phyloP scores from a whole-genome alignment of 1,140 invertebrate species.

The Drosophila nasuta region DNA sequence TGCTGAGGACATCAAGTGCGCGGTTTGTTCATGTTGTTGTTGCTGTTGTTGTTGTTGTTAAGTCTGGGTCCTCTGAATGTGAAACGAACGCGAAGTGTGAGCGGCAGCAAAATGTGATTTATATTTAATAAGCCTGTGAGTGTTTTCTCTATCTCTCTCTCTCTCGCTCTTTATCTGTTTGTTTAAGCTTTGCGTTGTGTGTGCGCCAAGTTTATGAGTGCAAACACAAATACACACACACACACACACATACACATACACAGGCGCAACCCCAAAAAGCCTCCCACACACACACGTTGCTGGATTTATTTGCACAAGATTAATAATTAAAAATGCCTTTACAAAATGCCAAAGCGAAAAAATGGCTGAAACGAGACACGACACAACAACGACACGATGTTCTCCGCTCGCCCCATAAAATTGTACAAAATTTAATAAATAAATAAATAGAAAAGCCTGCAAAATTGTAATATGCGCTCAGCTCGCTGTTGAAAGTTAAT shows the following conservation, averaged over 20 bases:
- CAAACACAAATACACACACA: neutral
- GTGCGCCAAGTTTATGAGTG: constrained; percentile 12
- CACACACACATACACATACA: constrained; percentile 7
- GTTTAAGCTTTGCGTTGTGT: constrained; percentile 40
- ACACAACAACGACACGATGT: neutral
- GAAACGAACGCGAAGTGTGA: neutral
- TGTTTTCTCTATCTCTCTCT: constrained; percentile 21
- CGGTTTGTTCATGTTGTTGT: neutral
- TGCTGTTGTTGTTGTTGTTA: constrained; percentile 30
- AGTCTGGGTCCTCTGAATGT: neutral
- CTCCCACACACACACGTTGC: constrained; percentile 7
- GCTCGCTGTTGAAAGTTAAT: constrained; percentile 37
- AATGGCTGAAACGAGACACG: constrained; percentile 12
- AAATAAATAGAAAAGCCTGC: constrained; percentile 44
- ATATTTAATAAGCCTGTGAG: constrained; percentile 55
- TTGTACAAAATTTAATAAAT: constrained; percentile 54
- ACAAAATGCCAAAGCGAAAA: constrained; percentile 46
- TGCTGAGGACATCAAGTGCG: constrained; percentile 26
- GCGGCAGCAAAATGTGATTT: constrained; percentile 44
- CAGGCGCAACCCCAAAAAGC: neutral
- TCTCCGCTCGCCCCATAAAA: constrained; percentile 7
- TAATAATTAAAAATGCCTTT: constrained; percentile 58
- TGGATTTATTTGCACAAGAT: constrained; percentile 47
- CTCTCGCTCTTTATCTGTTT: constrained; percentile 17
- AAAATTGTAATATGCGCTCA: constrained; percentile 15